phyloP scores from a whole-genome alignment of 1,140 invertebrate genomes.

The Drosophila eugracilis region DNA sequence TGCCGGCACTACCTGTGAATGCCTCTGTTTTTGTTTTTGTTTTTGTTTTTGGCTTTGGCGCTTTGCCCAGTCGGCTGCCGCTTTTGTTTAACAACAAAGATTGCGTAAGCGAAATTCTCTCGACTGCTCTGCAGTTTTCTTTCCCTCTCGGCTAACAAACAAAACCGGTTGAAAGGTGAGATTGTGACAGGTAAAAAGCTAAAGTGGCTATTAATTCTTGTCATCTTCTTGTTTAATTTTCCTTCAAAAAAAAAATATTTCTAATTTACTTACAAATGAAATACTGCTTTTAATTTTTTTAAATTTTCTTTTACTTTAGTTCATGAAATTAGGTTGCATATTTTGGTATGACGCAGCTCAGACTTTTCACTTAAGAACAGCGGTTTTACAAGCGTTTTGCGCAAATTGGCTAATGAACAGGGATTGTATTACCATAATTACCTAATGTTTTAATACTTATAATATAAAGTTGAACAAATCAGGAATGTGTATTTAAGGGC shows the following conservation, averaged over 20 bases:
- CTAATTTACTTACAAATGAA: no score
- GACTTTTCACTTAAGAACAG: not conserved
- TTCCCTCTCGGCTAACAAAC: conserved; percentile 2
- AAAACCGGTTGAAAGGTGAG: conserved; percentile 26
- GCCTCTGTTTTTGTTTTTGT: conserved; percentile 42
- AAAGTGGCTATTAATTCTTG: not conserved
- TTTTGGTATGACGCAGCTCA: not conserved
- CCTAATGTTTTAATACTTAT: not conserved
- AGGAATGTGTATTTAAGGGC: not conserved
- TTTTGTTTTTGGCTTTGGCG: conserved; percentile 51
- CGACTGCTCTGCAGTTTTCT: conserved; percentile 6
- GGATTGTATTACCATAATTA: conserved; percentile 1
- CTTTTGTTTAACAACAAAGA: conserved; percentile 78
- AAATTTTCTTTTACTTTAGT: not conserved
- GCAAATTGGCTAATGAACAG: conserved; percentile 1
- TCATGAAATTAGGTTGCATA: not conserved
- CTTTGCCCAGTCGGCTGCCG: conserved; percentile 43
- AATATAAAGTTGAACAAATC: not conserved
- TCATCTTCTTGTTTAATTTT: not conserved
- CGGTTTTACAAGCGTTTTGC: not conserved
- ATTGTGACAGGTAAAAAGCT: conserved; percentile 21
- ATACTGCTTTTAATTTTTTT: not conserved
- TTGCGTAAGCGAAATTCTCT: conserved; percentile 56
- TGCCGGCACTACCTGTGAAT: conserved; percentile 57
- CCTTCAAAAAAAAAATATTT: not conserved